Evolutionary conservation across 2,888 invertebrate genomes (phyloP), one percentile per base, ranked within the genome.

Genomic region (Rhingia campestris): DNA sequence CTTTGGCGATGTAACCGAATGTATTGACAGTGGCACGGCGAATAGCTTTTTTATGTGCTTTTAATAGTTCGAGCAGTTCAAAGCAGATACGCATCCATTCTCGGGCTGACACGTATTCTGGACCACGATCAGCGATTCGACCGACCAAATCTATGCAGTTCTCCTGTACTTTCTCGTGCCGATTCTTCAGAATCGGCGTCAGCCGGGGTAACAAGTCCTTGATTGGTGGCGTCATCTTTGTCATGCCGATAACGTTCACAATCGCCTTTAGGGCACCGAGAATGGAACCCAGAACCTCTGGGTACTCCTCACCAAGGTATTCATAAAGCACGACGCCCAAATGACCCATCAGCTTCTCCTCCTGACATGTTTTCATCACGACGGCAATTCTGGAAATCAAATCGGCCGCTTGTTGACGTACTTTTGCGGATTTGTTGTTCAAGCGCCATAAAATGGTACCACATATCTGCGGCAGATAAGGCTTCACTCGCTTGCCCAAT

Each of bases 71-170:
- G 77, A 99, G 92, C 79, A 99, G 92, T 91, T 99, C 99, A 90
- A 99, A 99, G 91, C 99, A 99, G 91, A 99, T 99, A 88, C 99
- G 93, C 99, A 99, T 99, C 99, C 99, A 99, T 92, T 99, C 99
- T 69, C 99, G 93, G 0, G 99, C 99, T 0, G 99, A 98, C 0
- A 99, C 99, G 90, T 98, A 99, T 91, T 99, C 99, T 0, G 99
- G 98, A 4, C 99, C 99, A 88, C 99, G 94, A 92, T 99, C 99
- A 14, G 99, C 99, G 87, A 99, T 99, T 88, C 99, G 95, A 41
- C 99, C 99, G 6, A 99, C 99, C 87, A 99, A 93, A 92, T 99
- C 99, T 87, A 99, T 99, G 91, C 99, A 99, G 92, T 99, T 99
- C 92, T 99, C 99, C 93, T 99, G 99, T 72, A 99, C 99, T 95